Evolutionary conservation across 2,888 invertebrate genomes (phyloP).

Genomic region (Hypselothyrea guttata): DNA sequence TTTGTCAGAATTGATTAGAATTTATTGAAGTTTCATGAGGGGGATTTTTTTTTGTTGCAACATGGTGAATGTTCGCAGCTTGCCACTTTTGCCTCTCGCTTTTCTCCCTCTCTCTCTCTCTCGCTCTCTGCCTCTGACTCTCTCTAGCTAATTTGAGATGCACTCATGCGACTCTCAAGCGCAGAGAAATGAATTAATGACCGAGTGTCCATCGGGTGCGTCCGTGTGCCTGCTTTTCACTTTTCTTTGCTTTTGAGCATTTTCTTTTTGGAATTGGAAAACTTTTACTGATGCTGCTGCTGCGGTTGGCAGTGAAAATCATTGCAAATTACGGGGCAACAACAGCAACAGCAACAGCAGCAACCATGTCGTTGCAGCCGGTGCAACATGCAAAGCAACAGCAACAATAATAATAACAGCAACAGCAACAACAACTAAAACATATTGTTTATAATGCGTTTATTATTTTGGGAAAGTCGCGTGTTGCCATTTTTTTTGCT

Average conservation of each 20-base stretch:
- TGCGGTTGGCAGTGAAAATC: conserved; percentile 72
- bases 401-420: conserved; percentile 15
- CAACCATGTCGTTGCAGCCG: conserved; percentile 27
- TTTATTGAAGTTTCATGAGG: too few relatives aligned
- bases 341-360: conserved; percentile 32
- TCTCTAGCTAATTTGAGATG: too few relatives aligned
- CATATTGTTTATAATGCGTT: conserved; percentile 72
- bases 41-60: too few relatives aligned
- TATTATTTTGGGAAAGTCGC: conserved; percentile 76
- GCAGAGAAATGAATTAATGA: conserved; percentile 52
- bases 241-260: conserved; percentile 61
- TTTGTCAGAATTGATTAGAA: too few relatives aligned
- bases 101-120: too few relatives aligned
- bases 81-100: too few relatives aligned
- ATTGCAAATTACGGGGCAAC: conserved; percentile 62
- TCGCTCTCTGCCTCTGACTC: too few relatives aligned
- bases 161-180: conserved; percentile 17
- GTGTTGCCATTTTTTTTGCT: conserved; percentile 60
- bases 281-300: conserved; percentile 59
- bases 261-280: conserved; percentile 55
- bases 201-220: conserved; percentile 39
- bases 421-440: conserved; percentile 42
- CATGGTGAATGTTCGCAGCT: too few relatives aligned
- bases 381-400: conserved; percentile 70
- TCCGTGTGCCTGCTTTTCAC: conserved; percentile 55